Conservation (phyloP, 2,113 vertebrate species). For the Neotragus pygmaeus region DNA sequence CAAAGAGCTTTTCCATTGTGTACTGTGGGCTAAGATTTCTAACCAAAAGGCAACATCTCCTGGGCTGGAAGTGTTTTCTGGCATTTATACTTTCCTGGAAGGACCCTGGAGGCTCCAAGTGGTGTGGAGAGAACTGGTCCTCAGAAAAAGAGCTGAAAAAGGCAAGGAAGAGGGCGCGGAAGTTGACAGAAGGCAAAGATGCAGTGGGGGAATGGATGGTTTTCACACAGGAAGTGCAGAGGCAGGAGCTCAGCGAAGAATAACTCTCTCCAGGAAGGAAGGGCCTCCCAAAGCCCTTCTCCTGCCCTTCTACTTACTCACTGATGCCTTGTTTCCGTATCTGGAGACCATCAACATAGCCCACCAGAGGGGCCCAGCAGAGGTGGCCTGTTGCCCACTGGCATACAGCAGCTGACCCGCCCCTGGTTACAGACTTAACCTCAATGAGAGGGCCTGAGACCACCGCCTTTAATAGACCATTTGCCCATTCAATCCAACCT, state of each 20-base stretch:
- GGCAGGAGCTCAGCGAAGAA: neutral
- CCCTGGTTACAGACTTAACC: neutral
- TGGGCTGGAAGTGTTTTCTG: neutral
- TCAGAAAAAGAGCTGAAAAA: neutral
- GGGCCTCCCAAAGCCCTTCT: neutral
- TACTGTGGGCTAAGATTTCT: neutral
- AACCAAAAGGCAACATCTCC: neutral
- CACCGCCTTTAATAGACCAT: neutral
- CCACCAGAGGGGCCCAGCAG: neutral
- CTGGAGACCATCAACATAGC: neutral
- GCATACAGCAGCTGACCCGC: neutral
- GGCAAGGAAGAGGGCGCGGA: neutral
- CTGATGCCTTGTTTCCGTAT: accelerated
- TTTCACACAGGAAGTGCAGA: accelerated
- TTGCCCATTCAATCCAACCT: neutral
- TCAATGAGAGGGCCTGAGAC: neutral
- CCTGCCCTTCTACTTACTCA: neutral
- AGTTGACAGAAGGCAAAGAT: neutral
- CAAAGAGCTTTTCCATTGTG: neutral
- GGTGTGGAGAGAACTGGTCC: neutral
- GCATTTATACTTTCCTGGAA: neutral
- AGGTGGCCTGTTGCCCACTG: neutral
- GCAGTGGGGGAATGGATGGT: accelerated
- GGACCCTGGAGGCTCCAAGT: neutral
- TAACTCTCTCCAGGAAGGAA: neutral